These are phyloP conservation scores for Henricia sp. DNA, from an alignment of 53 echinoderm and acorn worm genomes.

Conservation along the genomic window DNA sequence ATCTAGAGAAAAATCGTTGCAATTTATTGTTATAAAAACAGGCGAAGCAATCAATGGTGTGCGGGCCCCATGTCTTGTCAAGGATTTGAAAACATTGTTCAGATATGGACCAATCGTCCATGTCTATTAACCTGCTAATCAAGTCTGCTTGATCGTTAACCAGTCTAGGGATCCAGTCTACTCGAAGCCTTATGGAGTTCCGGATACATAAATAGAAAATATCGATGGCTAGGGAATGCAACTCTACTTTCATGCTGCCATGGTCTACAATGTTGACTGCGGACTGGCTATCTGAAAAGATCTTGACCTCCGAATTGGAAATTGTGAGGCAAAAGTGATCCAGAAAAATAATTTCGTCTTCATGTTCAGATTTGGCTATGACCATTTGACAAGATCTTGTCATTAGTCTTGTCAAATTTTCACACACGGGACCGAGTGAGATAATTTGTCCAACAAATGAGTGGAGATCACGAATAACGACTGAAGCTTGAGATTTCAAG, in stretches of 20 bases:
- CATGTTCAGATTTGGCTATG: not conserved
- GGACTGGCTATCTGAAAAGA: constrained; percentile 14
- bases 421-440: not conserved
- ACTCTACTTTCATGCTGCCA: constrained; percentile 21
- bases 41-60: not conserved
- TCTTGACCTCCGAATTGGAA: not conserved
- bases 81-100: not conserved
- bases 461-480: too few relatives aligned
- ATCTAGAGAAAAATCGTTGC: not conserved
- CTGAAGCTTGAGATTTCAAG: too few relatives aligned
- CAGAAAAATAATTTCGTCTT: not conserved
- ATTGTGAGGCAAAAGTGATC: not conserved
- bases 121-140: constrained; percentile 14
- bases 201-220: not conserved
- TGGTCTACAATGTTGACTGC: constrained; percentile 7
- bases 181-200: not conserved
- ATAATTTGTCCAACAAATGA: too few relatives aligned
- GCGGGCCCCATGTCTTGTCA: not conserved
- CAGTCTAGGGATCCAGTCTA: constrained; percentile 27
- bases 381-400: constrained; percentile 2
- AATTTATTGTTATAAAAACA: not conserved
- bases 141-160: constrained; percentile 41
- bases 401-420: not conserved
- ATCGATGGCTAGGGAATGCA: not conserved
- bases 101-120: constrained; percentile 29